Percentiles rank a stretch among this genome's conserved stretches.
Evolutionary conservation across 2,113 vertebrate genomes (phyloP).

Genomic region (Mustelus asterias): DNA sequence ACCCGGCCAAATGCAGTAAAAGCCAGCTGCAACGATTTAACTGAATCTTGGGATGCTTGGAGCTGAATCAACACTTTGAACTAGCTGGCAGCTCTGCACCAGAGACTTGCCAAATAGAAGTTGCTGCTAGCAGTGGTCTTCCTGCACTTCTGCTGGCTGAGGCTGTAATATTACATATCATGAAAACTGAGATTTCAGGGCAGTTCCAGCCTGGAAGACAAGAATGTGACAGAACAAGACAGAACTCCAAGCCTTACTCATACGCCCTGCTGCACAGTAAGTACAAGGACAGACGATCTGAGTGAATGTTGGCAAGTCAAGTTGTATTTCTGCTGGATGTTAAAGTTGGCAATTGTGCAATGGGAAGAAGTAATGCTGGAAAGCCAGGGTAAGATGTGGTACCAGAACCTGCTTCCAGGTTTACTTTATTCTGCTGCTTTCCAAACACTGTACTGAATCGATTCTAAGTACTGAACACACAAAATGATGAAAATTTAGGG

Average conservation of each 20-base stretch:
- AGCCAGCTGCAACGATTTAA: conserved; percentile 6
- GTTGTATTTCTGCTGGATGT: background rate
- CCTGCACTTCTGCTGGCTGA: conserved; percentile 56
- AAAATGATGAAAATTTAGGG: background rate
- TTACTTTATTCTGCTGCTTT: background rate
- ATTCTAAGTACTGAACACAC: background rate
- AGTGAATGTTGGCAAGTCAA: background rate
- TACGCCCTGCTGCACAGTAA: conserved; percentile 58
- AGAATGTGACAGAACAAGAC: conserved; percentile 45
- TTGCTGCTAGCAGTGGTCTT: conserved; percentile 51
- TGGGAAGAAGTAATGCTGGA: background rate
- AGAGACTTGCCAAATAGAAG: conserved; percentile 40
- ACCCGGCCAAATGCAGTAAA: background rate
- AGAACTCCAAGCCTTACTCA: conserved; percentile 42
- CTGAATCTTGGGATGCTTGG: background rate
- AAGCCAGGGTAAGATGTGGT: background rate
- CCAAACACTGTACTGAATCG: background rate
- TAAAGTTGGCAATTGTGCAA: background rate
- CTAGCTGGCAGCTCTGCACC: conserved; percentile 26
- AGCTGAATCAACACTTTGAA: conserved; percentile 44
- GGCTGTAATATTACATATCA: conserved; percentile 48
- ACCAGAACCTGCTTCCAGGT: background rate
- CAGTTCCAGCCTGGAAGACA: conserved; percentile 46
- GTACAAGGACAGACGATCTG: conserved; percentile 39
- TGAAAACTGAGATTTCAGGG: conserved; percentile 46